phyloP scores from a whole-genome alignment of 2,113 vertebrate species.

The Leptobrachium ailaonicum region DNA sequence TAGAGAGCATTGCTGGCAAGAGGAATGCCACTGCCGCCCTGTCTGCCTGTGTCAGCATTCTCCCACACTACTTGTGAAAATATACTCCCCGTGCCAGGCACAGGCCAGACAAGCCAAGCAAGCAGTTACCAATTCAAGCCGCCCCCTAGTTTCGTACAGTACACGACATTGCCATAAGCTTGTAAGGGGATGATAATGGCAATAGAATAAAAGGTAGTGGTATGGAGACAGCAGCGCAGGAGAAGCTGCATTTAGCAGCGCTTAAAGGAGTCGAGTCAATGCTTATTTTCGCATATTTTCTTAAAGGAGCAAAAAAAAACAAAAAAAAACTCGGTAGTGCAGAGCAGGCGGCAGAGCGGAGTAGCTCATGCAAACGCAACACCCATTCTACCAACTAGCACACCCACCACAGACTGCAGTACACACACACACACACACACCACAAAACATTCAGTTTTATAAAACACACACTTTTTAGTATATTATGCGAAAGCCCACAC shows the following conservation, averaged over 20 bases:
- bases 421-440: no score
- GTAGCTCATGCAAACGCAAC: conserved; percentile 30
- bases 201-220: neutral
- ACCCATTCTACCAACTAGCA: no score
- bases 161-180: neutral
- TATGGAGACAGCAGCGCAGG: neutral
- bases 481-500: neutral
- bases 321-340: neutral
- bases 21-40: neutral
- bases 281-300: neutral
- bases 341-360: conserved; percentile 14
- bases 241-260: conserved; percentile 5
- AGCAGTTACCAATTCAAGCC: neutral
- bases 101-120: conserved; percentile 1
- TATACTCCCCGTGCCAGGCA: conserved; percentile 7
- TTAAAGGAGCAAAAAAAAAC: no score
- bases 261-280: neutral
- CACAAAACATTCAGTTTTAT: no score
- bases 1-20: neutral
- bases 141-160: neutral
- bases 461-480: no score
- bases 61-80: conserved; percentile 22
- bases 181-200: neutral
- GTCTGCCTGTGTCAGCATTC: conserved; percentile 12
- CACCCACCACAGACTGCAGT: no score